Percentiles rank a stretch among this genome's conserved stretches.
Evolutionary conservation across 64 coral and sea anemone species (phyloP).

Genomic region (Montipora capricornis): DNA sequence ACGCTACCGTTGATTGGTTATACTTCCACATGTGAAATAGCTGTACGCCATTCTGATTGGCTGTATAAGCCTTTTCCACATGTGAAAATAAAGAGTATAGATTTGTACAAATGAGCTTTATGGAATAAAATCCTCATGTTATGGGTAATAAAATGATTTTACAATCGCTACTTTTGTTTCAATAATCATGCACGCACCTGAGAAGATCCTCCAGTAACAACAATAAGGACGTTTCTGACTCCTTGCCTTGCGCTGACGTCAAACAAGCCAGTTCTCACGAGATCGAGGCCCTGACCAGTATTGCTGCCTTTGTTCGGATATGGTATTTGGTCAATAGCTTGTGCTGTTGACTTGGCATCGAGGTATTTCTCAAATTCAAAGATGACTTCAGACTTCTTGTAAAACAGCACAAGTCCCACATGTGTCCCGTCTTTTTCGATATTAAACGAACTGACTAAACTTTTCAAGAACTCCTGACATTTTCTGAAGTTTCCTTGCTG

Average conservation of each 20-base stretch:
- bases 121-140: too few relatives aligned
- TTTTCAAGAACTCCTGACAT: constrained; percentile 72
- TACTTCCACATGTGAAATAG: too few relatives aligned
- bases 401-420: constrained; percentile 76
- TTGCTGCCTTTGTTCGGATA: constrained; percentile 69
- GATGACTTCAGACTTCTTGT: constrained; percentile 27
- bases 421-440: constrained; percentile 70
- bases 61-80: too few relatives aligned
- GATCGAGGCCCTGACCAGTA: constrained; percentile 55
- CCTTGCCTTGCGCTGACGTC: constrained; percentile 68
- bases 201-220: constrained; percentile 76
- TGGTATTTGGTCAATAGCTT: constrained; percentile 58
- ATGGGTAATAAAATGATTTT: too few relatives aligned
- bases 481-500: constrained; percentile 71
- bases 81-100: too few relatives aligned
- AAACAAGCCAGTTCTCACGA: constrained; percentile 58
- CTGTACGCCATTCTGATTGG: too few relatives aligned
- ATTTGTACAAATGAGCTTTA: too few relatives aligned
- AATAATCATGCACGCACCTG: constrained; percentile 18
- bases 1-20: too few relatives aligned
- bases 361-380: constrained; percentile 71
- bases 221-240: constrained; percentile 61
- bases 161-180: not conserved
- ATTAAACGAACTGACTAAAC: constrained; percentile 61
- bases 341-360: constrained; percentile 29